These are phyloP conservation scores for Picathartes gymnocephalus DNA, from an alignment of 2,113 vertebrate genomes.

Conservation along the genomic window DNA sequence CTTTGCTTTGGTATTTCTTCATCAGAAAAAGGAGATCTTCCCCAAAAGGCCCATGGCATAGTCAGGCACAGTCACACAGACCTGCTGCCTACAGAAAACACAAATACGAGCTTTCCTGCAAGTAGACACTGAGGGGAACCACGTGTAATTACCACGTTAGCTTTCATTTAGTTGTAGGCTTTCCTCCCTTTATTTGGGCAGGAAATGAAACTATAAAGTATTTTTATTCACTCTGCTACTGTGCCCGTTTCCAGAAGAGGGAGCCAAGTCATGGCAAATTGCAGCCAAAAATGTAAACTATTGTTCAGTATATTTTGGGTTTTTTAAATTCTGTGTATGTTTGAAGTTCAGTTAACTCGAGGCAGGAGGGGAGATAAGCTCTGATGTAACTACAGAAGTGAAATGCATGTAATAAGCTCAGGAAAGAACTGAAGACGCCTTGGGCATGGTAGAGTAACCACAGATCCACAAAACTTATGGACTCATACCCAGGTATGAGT, in stretches of 20 bases:
- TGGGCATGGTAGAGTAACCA: not conserved
- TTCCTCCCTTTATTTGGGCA: not conserved
- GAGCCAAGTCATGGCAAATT: constrained; percentile 1
- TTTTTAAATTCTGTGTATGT: not conserved
- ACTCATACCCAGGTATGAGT: fast-evolving
- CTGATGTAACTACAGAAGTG: not conserved
- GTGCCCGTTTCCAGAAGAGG: constrained; percentile 28
- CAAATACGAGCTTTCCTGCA: fast-evolving
- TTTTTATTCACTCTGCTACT: constrained; percentile 3
- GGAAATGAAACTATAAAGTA: not conserved
- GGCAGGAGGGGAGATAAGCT: not conserved
- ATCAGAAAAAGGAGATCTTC: not conserved
- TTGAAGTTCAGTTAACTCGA: not conserved
- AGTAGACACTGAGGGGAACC: not conserved
- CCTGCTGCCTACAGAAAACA: not conserved
- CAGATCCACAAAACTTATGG: fast-evolving
- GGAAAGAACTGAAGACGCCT: not conserved
- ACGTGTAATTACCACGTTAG: not conserved
- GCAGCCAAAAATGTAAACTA: not conserved
- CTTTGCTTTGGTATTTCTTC: not conserved
- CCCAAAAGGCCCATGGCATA: not conserved
- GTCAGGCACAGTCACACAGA: not conserved
- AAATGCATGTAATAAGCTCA: not conserved
- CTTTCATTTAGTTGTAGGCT: not conserved
- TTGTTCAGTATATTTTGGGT: not conserved